Evolutionary conservation across 2,113 vertebrate genomes (phyloP), one percentile per base, ranked within the genome.

Genomic region (Austrofundulus limnaeus): DNA sequence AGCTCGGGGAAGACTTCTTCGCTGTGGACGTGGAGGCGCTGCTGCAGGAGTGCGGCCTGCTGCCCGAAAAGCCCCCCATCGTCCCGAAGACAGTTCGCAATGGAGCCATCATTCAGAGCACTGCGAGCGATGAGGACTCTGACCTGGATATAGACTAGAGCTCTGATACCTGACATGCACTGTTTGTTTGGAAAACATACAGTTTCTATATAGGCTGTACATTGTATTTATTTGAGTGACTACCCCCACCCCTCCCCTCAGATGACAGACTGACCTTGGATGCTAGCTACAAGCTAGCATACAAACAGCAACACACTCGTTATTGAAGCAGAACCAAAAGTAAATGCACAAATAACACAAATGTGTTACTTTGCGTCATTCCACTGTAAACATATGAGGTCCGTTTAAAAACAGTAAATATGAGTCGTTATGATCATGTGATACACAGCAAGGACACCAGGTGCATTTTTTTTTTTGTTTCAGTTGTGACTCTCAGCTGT

Each of bases 1-100:
- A 99, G 84, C 94, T 99, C 0, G 97, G 97, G 1, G 94, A 97
- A 49, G 97, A 99, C 89, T 99, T 98, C 89, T 99, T 98, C 48
- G 97, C 97, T 1, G 95, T 95, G 10, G 97, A 99, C 61, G 81
- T 99, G 77, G 96, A 98, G 85, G 95, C 94, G 3, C 94, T 98
- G 69, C 91, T 99, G 70, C 95, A 95, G 77, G 97, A 99, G 37
- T 98, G 94, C 61, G 94, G 97, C 51, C 89, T 98, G 82, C 92
- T 99, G 62, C 96, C 97, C 0, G 97, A 98, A 69, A 98, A 98
- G 83, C 81, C 92, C 47, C 50, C 92, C 0, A 45, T 92, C 31
- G 77, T 92, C 39, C 70, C 91, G 37, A 91, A 93, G 6, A 93
- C 93, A 2, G 81, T 97, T 62, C 91, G 78, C 53, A 93, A 93